Base-by-base conservation (phyloP, 2,888 invertebrate genomes). In the Thereva unica region DNA sequence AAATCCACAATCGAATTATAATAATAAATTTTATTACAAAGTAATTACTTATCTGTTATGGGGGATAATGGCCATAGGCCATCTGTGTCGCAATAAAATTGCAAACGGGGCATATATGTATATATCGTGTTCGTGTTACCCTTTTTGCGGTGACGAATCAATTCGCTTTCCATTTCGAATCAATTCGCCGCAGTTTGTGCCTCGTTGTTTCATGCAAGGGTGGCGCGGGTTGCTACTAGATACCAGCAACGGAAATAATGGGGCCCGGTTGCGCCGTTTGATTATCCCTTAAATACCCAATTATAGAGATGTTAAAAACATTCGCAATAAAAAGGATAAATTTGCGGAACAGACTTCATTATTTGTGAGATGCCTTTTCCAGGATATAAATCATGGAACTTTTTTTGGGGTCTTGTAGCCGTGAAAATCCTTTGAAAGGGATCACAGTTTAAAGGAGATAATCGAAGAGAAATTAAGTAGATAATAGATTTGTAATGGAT, bases 221-320 rank as follows among this genome's bases (percentile, higher is more conserved):
- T 37, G 9, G 50, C 35, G 41, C 50, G 50, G 50, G 50, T 41
- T 61, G 40, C 38, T 50, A 50, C 23, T 23, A 23, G 23, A 23
- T 23, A 23, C 23, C 23, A 23, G 23, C 23, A 23, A 2, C 44
- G 10, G 10, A 10, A 47, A 47, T 47, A 23, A 47, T 10, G 6
- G 47, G 47, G 23, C n/a, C 8, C 35, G 7, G 42, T 50, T 53
- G 37, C 42, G 37, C 61, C 54, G 57, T 61, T 50, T 49, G 59
- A 59, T 65, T 64, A 45, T 67, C 67, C 67, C 57, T 57, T 68
- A 68, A 68, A 68, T 68, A 66, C 66, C 57, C 64, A 68, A 66
- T 69, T 69, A 69, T 67, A 59, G 67, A 69, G 64, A 69, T 67
- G 64, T 69, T 69, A 67, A 67, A 66, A 67, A 64, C 40, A 63